Base-by-base conservation (phyloP, 2,113 vertebrate species). In the Tachuris rubrigastra region DNA sequence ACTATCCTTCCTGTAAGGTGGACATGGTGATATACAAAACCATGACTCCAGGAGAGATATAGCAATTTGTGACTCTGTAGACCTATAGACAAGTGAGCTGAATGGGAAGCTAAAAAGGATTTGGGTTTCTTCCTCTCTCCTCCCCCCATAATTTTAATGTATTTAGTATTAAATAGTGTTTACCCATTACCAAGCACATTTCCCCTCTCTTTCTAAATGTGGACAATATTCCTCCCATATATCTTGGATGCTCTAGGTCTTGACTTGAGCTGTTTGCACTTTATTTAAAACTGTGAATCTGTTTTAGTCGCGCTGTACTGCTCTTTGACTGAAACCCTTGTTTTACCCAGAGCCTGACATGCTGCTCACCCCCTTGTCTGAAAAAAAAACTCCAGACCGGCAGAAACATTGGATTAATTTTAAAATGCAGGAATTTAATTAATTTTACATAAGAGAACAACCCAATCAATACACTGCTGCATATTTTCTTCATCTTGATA, bases 71-170 rank as follows among this genome's bases (percentile, higher is more conserved):
- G 10, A 42, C 11, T 78, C 50, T 33, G 25, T 20, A 77, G 12
- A 16, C 14, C 28, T 55, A 24, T 8, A 85, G 35, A 35, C 23
- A 87, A 90, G 5, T 28, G n/a, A 44, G 7, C 8, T 67, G 72
- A 1, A 14, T 78, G 21, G 12, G 33, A 83, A 76, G 21, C 3
- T 73, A 25, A 16, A 8, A 3, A 44, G 13, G 21, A 9, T 37
- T 50, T 24, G 27, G 12, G 6, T 59, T 76, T 39, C 9, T 25
- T 35, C 37, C 22, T 6, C 33, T 6, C 56, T 58, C 33, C 5
- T 3, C 4, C 1, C 22, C 1, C 7, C 2, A 11, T 9, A 59
- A 3, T 33, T 16, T 49, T 73, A 21, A 37, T 37, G 3, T 10
- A 46, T 50, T 71, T 44, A 49, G 5, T 31, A 55, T 55, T 52